A percentile compares a stretch with the other conserved stretches of the same genome.
Conservation (phyloP, 2,797 vertebrate genomes). For the Denticeps clupeoides region DNA sequence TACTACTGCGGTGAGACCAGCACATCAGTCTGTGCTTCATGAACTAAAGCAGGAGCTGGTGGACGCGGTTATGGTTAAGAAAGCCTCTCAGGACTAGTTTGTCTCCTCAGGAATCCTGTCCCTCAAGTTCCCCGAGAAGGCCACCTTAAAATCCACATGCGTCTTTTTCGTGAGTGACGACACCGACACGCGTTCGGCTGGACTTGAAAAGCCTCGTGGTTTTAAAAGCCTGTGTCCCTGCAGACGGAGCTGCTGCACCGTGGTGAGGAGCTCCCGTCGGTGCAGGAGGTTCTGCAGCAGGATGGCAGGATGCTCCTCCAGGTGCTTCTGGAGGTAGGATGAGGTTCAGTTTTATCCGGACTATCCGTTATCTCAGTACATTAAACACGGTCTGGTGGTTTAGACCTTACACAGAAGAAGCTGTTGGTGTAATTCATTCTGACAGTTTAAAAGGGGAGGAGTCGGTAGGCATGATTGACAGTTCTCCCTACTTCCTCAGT, state of each 20-base stretch:
- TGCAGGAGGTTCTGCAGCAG: conserved; percentile 78
- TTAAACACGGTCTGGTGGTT: no score
- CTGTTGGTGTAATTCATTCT: no score
- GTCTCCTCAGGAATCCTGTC: conserved; percentile 75
- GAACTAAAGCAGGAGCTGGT: background rate
- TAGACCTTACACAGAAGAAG: no score
- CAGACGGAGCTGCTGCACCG: conserved; percentile 86
- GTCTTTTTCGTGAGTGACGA: conserved; percentile 92
- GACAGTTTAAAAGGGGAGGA: no score
- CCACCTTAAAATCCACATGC: conserved; percentile 85
- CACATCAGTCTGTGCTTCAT: background rate
- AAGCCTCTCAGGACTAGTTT: background rate
- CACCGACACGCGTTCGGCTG: no score
- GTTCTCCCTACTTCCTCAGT: no score
- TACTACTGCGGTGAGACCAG: conserved; percentile 87
- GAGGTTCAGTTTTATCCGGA: background rate
- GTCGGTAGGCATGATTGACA: no score
- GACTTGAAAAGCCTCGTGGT: background rate
- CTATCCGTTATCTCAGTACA: no score
- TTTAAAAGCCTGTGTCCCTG: background rate
- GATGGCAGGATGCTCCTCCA: conserved; percentile 82
- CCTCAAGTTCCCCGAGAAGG: conserved; percentile 87
- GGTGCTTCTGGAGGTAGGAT: conserved; percentile 79
- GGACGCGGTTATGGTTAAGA: background rate
- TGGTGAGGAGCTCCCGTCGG: conserved; percentile 69